Conservation (phyloP, 1,140 invertebrate genomes). For the Bombus pascuorum region DNA sequence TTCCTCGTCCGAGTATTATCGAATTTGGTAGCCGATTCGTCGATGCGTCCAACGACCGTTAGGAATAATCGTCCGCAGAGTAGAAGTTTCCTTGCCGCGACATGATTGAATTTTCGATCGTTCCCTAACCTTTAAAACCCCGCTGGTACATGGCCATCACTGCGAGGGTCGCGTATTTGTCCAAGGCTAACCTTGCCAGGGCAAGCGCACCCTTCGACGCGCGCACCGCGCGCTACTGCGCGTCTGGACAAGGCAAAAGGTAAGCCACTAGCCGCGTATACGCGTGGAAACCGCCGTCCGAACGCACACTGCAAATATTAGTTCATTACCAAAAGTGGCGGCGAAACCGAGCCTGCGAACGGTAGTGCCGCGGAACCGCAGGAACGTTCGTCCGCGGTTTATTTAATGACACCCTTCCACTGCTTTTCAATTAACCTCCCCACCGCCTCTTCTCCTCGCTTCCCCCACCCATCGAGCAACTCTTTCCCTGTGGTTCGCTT, state of each 20-base stretch:
- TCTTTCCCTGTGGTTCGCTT: not conserved
- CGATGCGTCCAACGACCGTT: constrained; percentile 17
- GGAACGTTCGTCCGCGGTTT: constrained; percentile 73
- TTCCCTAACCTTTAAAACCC: constrained; percentile 6
- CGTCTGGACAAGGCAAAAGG: constrained; percentile 1
- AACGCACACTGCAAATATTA: constrained; percentile 81
- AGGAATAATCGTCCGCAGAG: not conserved
- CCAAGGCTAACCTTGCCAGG: not conserved
- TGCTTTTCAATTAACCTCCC: constrained; percentile 64
- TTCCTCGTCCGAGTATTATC: not conserved
- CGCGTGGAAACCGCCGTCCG: constrained; percentile 43
- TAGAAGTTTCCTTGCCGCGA: not conserved
- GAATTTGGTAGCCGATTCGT: not conserved
- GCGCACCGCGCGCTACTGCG: not conserved
- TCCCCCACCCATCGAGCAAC: not conserved
- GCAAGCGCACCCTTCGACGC: constrained; percentile 21
- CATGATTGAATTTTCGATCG: not conserved
- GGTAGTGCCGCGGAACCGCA: constrained; percentile 68
- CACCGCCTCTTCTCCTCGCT: not conserved
- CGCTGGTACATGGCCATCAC: too few relatives aligned
- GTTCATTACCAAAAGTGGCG: constrained; percentile 82
- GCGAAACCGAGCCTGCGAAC: constrained; percentile 68
- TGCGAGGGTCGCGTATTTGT: constrained; percentile 20
- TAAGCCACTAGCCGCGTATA: constrained; percentile 43
- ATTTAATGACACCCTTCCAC: constrained; percentile 74